phyloP scores from a whole-genome alignment of 1,140 invertebrate species.

The Hirudo medicinalis region DNA sequence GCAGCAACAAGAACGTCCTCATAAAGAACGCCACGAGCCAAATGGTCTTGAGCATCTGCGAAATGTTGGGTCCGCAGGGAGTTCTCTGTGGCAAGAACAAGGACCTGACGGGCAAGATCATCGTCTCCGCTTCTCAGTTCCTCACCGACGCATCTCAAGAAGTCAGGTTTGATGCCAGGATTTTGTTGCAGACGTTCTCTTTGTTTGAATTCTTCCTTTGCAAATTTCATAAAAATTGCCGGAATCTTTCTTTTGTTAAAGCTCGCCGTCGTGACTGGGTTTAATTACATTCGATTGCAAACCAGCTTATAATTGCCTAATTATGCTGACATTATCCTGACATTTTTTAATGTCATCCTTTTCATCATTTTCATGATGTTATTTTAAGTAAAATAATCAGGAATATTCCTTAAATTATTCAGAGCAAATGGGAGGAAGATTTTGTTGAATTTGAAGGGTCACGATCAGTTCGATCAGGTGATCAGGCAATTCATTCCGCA shows the following conservation, averaged over 20 bases:
- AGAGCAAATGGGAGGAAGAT: constrained; percentile 51
- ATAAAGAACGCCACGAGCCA: constrained; percentile 66
- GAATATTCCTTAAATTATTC: background rate
- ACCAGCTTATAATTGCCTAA: too few species aligned
- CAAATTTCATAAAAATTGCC: background rate
- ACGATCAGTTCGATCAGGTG: constrained; percentile 52
- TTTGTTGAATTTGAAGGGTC: constrained; percentile 47
- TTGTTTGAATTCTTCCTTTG: background rate
- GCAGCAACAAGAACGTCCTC: constrained; percentile 67
- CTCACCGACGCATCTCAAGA: constrained; percentile 71
- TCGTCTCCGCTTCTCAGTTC: constrained; percentile 65
- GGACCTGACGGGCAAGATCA: constrained; percentile 64
- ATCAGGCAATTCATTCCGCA: constrained; percentile 52
- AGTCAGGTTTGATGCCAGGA: constrained; percentile 50
- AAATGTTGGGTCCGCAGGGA: constrained; percentile 58
- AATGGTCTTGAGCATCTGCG: constrained; percentile 54
- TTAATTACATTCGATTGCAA: too few species aligned
- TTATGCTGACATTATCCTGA: too few species aligned
- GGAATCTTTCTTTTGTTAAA: too few species aligned
- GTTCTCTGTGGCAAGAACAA: constrained; percentile 52
- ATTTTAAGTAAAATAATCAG: too few species aligned
- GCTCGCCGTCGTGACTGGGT: too few species aligned
- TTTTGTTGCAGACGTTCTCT: background rate
- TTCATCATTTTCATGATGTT: too few species aligned
- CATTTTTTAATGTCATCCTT: too few species aligned